Evolutionary conservation across 1,140 invertebrate genomes (phyloP).

Genomic region (Oryctes rhinoceros): DNA sequence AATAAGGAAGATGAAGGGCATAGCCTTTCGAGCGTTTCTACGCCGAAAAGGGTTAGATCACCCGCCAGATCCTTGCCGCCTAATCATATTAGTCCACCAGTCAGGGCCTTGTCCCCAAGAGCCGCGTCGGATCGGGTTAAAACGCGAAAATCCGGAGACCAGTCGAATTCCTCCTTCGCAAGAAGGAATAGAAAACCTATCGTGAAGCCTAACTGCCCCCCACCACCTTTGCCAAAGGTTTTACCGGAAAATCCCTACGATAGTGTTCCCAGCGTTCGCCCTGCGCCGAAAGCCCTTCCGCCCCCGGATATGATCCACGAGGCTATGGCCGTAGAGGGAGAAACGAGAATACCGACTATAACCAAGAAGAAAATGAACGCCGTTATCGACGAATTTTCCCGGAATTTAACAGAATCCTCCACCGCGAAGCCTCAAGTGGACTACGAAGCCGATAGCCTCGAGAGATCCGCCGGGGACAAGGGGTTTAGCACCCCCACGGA

Average conservation of each 20-base stretch:
- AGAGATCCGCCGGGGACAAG: conserved; percentile 63
- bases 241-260: conserved; percentile 54
- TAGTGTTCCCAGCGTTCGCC: conserved; percentile 43
- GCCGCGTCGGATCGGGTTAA: conserved; percentile 50
- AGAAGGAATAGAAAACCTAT: conserved; percentile 8
- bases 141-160: conserved; percentile 38
- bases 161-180: conserved; percentile 21
- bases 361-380: conserved; percentile 68
- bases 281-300: conserved; percentile 48
- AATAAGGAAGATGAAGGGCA: conserved; percentile 35
- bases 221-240: conserved; percentile 45
- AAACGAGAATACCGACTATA: conserved; percentile 59
- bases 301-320: conserved; percentile 70
- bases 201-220: conserved; percentile 47
- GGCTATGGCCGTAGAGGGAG: conserved; percentile 63
- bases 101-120: conserved; percentile 52
- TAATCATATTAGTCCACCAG: conserved; percentile 49
- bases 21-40: not conserved
- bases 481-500: conserved; percentile 70
- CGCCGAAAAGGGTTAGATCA: conserved; percentile 49
- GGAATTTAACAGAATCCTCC: conserved; percentile 45
- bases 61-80: conserved; percentile 54
- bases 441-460: conserved; percentile 83
- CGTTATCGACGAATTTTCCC: conserved; percentile 65
- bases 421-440: conserved; percentile 61